A percentile compares a stretch with the other conserved stretches of the same genome.
phyloP scores from a whole-genome alignment of 2,113 vertebrate species.

The Origma solitaria region DNA sequence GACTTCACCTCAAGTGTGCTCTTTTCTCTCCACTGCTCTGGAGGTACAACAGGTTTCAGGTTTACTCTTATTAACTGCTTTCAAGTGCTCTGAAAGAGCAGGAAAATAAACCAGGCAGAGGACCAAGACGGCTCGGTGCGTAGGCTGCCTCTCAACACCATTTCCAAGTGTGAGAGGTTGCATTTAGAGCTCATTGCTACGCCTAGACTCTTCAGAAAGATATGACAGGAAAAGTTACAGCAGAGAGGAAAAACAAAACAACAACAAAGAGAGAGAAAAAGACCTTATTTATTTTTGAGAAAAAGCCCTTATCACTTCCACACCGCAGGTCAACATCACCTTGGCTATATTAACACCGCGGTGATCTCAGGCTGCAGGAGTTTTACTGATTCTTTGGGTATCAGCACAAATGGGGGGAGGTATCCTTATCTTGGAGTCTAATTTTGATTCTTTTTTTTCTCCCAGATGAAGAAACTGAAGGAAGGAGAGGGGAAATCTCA shows the following conservation, averaged over 20 bases:
- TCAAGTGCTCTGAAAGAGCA: constrained; percentile 25
- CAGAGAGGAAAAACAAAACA: neutral
- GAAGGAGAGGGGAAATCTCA: neutral
- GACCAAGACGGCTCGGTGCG: neutral
- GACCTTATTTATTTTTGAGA: neutral
- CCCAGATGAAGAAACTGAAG: neutral
- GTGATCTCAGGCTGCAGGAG: neutral
- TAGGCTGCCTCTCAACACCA: constrained; percentile 33
- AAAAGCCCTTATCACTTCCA: neutral
- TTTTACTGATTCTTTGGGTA: neutral
- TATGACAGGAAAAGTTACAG: neutral
- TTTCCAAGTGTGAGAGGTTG: constrained; percentile 1
- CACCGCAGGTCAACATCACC: neutral
- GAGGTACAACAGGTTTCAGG: constrained; percentile 35
- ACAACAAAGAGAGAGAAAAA: neutral
- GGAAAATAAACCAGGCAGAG: constrained; percentile 29
- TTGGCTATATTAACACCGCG: neutral
- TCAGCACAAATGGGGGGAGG: neutral
- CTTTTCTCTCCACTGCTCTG: neutral
- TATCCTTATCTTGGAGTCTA: neutral
- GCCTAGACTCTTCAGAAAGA: neutral
- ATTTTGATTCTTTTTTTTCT: neutral
- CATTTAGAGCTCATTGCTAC: neutral
- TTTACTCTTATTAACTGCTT: constrained; percentile 39
- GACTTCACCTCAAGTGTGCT: neutral